A percentile compares a stretch with the other conserved stretches of the same genome.
phyloP scores from a whole-genome alignment of 1,140 invertebrate genomes.

The Phymorhynchus buccinoides region DNA sequence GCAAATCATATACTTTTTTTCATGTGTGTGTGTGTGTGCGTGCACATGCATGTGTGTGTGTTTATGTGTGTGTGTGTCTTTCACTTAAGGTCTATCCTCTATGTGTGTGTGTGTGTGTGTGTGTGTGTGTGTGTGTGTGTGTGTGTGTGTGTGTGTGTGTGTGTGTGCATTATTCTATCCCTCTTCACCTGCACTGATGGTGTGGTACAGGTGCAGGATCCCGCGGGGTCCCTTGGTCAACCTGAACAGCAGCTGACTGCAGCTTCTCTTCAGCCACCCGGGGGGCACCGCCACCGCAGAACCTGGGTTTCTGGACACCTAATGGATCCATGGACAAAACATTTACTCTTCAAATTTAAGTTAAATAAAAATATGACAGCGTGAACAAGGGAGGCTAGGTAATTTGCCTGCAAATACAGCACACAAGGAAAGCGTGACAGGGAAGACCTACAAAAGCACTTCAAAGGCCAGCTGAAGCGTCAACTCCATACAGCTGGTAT shows the following conservation, averaged over 20 bases:
- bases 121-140: background rate
- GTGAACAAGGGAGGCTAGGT: no score
- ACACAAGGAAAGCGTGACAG: no score
- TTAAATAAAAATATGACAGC: background rate
- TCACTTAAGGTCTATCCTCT: no score
- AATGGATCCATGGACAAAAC: background rate
- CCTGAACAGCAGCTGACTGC: background rate
- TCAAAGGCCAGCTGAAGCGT: no score
- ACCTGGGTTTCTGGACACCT: conserved; percentile 6
- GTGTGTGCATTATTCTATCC: background rate
- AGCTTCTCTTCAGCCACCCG: background rate
- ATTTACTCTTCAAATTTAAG: background rate
- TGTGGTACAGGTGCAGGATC: background rate
- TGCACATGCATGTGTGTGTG: no score
- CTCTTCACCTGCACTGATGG: background rate
- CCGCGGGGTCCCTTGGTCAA: background rate
- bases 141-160: background rate
- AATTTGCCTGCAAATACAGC: no score
- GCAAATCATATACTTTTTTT: background rate
- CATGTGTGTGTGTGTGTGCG: conserved; percentile 17
- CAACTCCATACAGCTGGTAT: no score
- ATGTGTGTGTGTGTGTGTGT: conserved; percentile 1
- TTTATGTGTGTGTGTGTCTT: no score
- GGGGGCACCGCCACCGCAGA: background rate
- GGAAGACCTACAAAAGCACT: no score